These are phyloP conservation scores for Zaprionus davidi DNA, from an alignment of 1,140 invertebrate genomes.

Conservation along the genomic window DNA sequence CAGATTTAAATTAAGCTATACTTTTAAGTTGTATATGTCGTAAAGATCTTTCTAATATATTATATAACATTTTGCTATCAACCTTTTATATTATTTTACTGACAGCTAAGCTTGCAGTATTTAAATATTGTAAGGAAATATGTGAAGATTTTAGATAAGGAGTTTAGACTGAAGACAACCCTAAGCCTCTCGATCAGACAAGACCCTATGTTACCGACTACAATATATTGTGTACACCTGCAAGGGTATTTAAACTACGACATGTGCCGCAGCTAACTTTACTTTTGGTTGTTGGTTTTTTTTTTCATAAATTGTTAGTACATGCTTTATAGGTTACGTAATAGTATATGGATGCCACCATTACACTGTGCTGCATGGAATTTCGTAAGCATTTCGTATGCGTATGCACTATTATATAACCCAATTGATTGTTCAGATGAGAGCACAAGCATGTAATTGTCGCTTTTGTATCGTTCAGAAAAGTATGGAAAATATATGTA, in stretches of 20 bases:
- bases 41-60: too few relatives aligned
- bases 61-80: too few relatives aligned
- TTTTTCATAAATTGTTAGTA: slow-evolving; percentile 1
- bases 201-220: too few relatives aligned
- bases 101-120: too few relatives aligned
- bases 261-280: slow-evolving; percentile 1
- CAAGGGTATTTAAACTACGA: slow-evolving; percentile 28
- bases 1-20: background rate
- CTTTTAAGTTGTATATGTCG: too few relatives aligned
- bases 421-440: slow-evolving; percentile 46
- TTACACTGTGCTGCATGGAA: slow-evolving; percentile 57
- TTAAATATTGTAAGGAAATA: too few relatives aligned
- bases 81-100: too few relatives aligned
- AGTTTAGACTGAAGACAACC: too few relatives aligned
- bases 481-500: slow-evolving; percentile 27
- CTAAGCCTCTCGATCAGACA: too few relatives aligned
- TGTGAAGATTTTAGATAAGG: too few relatives aligned
- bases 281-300: slow-evolving; percentile 2
- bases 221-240: background rate
- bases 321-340: slow-evolving; percentile 39
- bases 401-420: slow-evolving; percentile 6
- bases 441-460: slow-evolving; percentile 58
- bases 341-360: slow-evolving; percentile 39
- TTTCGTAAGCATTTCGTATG: slow-evolving; percentile 24
- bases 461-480: slow-evolving; percentile 31